Conservation (phyloP, 1,140 invertebrate genomes). For the Papilio dardanus region DNA sequence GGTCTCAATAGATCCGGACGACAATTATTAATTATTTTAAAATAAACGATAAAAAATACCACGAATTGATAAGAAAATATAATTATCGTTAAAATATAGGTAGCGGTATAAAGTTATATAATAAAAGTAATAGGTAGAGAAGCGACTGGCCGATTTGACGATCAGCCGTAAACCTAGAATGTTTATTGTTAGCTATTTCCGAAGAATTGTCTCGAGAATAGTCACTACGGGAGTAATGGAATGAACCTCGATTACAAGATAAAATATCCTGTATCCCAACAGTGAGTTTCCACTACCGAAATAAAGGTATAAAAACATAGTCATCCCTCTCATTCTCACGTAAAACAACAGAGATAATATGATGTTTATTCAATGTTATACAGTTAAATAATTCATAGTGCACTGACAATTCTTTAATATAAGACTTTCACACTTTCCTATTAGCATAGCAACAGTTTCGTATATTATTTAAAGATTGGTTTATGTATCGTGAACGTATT, state of each 20-base stretch:
- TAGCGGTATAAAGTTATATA: neutral
- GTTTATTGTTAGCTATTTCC: constrained; percentile 27
- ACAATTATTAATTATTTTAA: neutral
- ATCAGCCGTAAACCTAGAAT: constrained; percentile 25
- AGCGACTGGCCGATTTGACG: constrained; percentile 10
- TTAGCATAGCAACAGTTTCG: neutral
- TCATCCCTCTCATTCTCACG: no score
- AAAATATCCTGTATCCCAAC: neutral
- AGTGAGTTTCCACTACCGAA: neutral
- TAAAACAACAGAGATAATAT: no score
- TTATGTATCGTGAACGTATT: constrained; percentile 19
- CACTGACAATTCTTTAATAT: no score
- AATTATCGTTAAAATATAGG: neutral
- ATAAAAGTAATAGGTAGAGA: neutral
- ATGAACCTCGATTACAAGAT: neutral
- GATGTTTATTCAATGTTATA: no score
- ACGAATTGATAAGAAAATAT: neutral
- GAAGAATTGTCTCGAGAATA: constrained; percentile 23
- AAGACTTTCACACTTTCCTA: neutral
- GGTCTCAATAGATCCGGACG: neutral
- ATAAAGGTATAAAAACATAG: no score
- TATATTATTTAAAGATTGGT: neutral
- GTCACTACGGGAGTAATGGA: neutral
- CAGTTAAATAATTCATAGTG: no score
- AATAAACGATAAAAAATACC: neutral